Conservation (phyloP, 2,888 invertebrate genomes). For the Pristionchus arcanus region DNA sequence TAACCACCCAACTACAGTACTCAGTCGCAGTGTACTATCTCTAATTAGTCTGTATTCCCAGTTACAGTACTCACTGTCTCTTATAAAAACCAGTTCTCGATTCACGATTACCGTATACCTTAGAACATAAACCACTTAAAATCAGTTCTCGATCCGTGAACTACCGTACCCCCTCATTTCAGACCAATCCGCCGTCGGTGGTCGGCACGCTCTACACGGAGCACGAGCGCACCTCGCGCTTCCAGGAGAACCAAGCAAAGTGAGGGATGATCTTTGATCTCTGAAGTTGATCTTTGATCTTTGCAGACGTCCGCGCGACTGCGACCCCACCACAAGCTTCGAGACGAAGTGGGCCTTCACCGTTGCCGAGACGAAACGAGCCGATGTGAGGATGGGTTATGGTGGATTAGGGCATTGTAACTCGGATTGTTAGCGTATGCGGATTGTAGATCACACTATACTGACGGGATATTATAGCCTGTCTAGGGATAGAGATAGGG, state of each 20-base stretch:
- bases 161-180: not conserved
- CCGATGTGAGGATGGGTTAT: constrained; percentile 11
- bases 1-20: not conserved
- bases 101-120: not conserved
- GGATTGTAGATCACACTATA: too few species aligned
- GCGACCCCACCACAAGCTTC: not conserved
- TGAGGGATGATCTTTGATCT: constrained; percentile 1
- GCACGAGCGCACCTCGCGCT: constrained; percentile 38
- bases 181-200: constrained; percentile 1
- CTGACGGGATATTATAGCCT: too few species aligned
- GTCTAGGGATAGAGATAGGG: not conserved
- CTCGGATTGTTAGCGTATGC: not conserved
- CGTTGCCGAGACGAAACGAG: constrained; percentile 17
- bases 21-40: not conserved
- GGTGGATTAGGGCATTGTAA: not conserved
- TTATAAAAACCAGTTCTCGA: too few species aligned
- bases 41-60: not conserved
- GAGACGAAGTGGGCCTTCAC: constrained; percentile 50
- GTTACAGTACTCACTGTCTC: not conserved
- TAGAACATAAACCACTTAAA: too few species aligned
- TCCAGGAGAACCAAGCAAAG: constrained; percentile 18
- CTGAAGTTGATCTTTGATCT: not conserved
- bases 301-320: constrained; percentile 44
- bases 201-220: constrained; percentile 41
- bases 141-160: too few species aligned